These are phyloP conservation scores for Aspidapion aeneum DNA, from an alignment of 2,888 invertebrate species.

Conservation along the genomic window DNA sequence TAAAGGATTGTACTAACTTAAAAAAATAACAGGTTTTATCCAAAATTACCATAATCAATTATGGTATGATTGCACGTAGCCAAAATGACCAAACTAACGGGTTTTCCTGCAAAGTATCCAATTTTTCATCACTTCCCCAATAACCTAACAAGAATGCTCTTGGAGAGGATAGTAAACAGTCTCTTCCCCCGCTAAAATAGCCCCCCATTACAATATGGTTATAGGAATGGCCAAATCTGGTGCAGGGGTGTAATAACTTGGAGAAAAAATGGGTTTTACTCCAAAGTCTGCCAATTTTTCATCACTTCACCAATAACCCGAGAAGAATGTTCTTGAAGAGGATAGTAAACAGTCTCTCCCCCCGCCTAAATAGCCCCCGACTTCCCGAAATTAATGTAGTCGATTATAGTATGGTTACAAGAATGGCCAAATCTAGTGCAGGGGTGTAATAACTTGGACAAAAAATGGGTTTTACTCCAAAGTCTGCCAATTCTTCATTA, in stretches of 20 bases:
- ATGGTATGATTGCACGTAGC: conserved; percentile 40
- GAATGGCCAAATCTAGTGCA: too few species aligned
- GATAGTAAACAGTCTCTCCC: conserved; percentile 49
- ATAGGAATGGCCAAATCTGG: conserved; percentile 51
- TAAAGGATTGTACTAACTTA: conserved; percentile 42
- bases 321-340: conserved; percentile 46
- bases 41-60: conserved; percentile 47
- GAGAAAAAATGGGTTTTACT: conserved; percentile 44
- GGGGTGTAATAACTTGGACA: conserved; percentile 42
- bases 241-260: conserved; percentile 42
- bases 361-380: too few species aligned
- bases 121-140: conserved; percentile 48
- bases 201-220: conserved; percentile 55
- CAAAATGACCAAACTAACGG: conserved; percentile 52
- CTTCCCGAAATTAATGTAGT: too few species aligned
- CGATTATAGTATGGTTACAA: too few species aligned
- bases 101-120: conserved; percentile 49
- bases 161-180: conserved; percentile 49
- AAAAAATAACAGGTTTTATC: conserved; percentile 46
- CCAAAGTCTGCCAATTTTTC: conserved; percentile 45
- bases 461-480: too few species aligned
- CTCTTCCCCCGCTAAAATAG: conserved; percentile 51
- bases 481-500: conserved; percentile 50
- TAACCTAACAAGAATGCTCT: conserved; percentile 44
- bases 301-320: conserved; percentile 45